phyloP scores from a whole-genome alignment of 2,113 vertebrate genomes.

The Xenopus tropicalis region UCB_Xtro_10.0 CM004450.2:9688001-9688500 shows the following conservation, averaged over 20 bases:
- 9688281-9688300: constrained; percentile 17
- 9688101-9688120: constrained; percentile 94
- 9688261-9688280: too few relatives aligned
- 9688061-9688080: constrained; percentile 83
- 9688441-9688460: constrained; percentile 92
- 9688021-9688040: too few relatives aligned
- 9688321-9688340: constrained; percentile 96
- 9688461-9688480: constrained; percentile 99
- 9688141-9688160: constrained; percentile 77
- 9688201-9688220: constrained; percentile 6
- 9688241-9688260: too few relatives aligned
- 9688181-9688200: constrained; percentile 65
- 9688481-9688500: constrained; percentile 90
- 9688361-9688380: constrained; percentile 81
- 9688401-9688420: constrained; percentile 87
- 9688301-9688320: constrained; percentile 84
- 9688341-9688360: constrained; percentile 86
- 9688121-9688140: constrained; percentile 87
- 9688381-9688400: constrained; percentile 88
- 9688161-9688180: constrained; percentile 87
- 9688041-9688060: constrained; percentile 97
- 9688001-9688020: too few relatives aligned
- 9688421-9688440: constrained; percentile 77
- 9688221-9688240: neutral
- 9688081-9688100: constrained; percentile 83